phyloP scores from a whole-genome alignment of 2,113 vertebrate genomes.

The Mesitornis unicolor region DNA sequence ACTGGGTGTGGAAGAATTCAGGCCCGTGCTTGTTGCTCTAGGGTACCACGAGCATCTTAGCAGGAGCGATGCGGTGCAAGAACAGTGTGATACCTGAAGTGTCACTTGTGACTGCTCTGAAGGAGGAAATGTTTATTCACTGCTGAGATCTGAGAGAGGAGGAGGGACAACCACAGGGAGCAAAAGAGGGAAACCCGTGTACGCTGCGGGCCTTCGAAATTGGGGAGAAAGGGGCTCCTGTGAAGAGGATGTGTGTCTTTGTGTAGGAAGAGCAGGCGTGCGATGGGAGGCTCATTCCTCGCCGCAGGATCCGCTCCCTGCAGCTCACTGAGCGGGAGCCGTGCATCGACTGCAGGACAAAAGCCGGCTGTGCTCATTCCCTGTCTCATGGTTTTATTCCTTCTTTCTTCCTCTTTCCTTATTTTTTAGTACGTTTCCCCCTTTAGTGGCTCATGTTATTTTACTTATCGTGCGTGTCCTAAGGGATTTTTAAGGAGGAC shows the following conservation, averaged over 20 bases:
- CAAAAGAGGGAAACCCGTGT: neutral
- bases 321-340: conserved; percentile 1
- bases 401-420: neutral
- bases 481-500: conserved; percentile 50
- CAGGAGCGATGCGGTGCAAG: fast-evolving
- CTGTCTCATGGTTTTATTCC: neutral
- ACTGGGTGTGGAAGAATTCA: neutral
- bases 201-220: neutral
- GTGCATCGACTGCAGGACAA: neutral
- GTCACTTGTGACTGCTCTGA: neutral
- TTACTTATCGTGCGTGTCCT: conserved; percentile 31
- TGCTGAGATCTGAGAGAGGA: neutral
- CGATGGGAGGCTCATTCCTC: neutral
- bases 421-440: neutral
- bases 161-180: neutral
- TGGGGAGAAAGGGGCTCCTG: too few species aligned
- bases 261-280: conserved; percentile 4
- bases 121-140: neutral
- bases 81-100: neutral
- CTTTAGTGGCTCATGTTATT: neutral
- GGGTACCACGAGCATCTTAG: neutral
- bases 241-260: neutral
- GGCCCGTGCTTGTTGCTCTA: neutral
- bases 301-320: neutral
- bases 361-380: conserved; percentile 1